Percentiles rank a stretch among this genome's conserved stretches.
phyloP scores from a whole-genome alignment of 2,888 invertebrate species.

The Ectemnius cavifrons region DNA sequence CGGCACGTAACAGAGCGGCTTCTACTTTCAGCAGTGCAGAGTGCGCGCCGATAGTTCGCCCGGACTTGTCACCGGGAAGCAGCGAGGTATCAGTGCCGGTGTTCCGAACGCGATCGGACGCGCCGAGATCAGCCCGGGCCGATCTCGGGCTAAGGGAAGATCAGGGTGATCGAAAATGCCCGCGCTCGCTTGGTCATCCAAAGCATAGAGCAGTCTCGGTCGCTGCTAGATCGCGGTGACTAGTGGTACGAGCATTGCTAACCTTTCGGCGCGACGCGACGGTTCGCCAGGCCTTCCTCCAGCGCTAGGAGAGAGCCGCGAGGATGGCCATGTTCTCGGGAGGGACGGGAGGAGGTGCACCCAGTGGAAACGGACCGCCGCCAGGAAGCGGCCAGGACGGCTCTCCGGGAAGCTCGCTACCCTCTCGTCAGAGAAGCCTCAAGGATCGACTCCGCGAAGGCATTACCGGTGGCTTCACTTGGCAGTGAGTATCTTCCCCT shows the following conservation, averaged over 20 bases:
- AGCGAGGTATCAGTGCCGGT: conserved; percentile 1
- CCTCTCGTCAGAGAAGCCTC: conserved; percentile 87
- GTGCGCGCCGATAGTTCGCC: background rate
- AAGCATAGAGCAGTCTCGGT: no score
- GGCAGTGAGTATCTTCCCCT: conserved; percentile 85
- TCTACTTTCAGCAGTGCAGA: background rate
- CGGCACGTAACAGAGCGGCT: no score
- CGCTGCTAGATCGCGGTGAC: no score
- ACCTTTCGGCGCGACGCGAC: no score
- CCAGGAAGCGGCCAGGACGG: conserved; percentile 53
- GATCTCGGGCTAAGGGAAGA: background rate
- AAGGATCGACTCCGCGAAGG: conserved; percentile 89
- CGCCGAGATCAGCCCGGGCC: conserved; percentile 1
- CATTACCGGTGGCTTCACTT: conserved; percentile 87
- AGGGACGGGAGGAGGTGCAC: conserved; percentile 62
- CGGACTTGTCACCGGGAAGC: no score
- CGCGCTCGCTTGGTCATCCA: no score
- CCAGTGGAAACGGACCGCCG: conserved; percentile 39
- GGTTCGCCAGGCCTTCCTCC: no score
- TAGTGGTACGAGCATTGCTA: no score
- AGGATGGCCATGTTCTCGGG: conserved; percentile 73
- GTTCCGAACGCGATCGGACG: conserved; percentile 7
- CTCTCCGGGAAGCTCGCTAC: conserved; percentile 64
- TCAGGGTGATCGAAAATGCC: no score
- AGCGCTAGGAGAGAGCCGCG: background rate